These are phyloP conservation scores for Pyxicephalus adspersus DNA, from an alignment of 2,113 vertebrate species.

Conservation along the genomic window DNA sequence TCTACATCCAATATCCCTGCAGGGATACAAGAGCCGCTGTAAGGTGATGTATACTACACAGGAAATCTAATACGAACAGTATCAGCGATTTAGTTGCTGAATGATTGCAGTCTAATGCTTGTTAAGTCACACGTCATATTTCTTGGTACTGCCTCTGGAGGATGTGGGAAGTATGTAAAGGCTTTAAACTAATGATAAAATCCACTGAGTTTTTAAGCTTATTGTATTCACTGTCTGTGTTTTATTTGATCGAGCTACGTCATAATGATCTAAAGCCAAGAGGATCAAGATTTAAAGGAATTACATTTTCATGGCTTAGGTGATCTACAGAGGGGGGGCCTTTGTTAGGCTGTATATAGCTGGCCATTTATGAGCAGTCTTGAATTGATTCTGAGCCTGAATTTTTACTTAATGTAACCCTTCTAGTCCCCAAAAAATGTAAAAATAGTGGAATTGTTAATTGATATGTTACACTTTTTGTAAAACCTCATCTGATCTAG, in stretches of 20 bases:
- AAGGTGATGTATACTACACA: neutral
- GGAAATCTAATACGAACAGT: conserved; percentile 33
- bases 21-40: neutral
- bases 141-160: conserved; percentile 23
- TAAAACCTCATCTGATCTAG: too few species aligned
- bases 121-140: conserved; percentile 41
- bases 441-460: too few species aligned
- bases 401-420: too few species aligned
- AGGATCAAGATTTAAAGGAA: neutral
- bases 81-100: conserved; percentile 26
- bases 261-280: neutral
- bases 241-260: neutral
- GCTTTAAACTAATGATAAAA: conserved; percentile 33
- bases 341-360: too few species aligned
- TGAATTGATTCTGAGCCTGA: too few species aligned
- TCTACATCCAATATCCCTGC: conserved; percentile 20
- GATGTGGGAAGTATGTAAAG: neutral
- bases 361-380: too few species aligned
- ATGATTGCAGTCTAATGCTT: conserved; percentile 29
- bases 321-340: too few species aligned
- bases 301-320: neutral
- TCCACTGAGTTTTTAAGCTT: neutral
- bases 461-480: too few species aligned
- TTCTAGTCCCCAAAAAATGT: too few species aligned
- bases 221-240: neutral